phyloP scores from a whole-genome alignment of 2,888 invertebrate genomes.

The Pheosia tremula region DNA sequence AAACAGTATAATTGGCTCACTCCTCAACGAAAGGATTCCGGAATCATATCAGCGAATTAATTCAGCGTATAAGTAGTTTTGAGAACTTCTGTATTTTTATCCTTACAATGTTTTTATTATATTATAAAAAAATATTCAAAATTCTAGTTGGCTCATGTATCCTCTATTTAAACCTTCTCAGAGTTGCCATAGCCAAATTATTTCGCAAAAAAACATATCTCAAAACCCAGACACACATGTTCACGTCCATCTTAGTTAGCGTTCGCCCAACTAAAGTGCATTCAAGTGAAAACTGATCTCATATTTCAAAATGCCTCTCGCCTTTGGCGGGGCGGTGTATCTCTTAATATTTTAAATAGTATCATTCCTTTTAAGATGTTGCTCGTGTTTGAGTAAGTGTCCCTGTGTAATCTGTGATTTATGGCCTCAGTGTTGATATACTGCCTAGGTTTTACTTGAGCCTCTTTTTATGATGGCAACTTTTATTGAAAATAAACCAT shows the following conservation, averaged over 20 bases:
- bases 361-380: conserved; percentile 44
- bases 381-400: conserved; percentile 54
- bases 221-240: conserved; percentile 15
- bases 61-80: too few relatives aligned
- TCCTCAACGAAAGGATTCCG: too few relatives aligned
- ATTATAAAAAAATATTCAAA: neutral
- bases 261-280: conserved; percentile 20
- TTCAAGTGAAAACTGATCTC: conserved; percentile 31
- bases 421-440: conserved; percentile 42
- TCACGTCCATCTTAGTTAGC: conserved; percentile 21
- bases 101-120: too few relatives aligned
- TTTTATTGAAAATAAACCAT: conserved; percentile 18
- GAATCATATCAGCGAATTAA: too few relatives aligned
- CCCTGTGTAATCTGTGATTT: conserved; percentile 51
- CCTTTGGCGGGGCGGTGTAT: conserved; percentile 34
- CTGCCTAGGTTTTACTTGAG: conserved; percentile 28
- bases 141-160: neutral
- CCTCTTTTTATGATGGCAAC: conserved; percentile 25
- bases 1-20: too few relatives aligned
- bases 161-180: neutral
- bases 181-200: conserved; percentile 11
- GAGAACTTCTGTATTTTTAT: too few relatives aligned
- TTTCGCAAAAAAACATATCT: conserved; percentile 22
- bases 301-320: conserved; percentile 39
- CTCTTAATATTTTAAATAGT: conserved; percentile 44